Percentiles rank a stretch among this genome's conserved stretches.
Conservation (phyloP, 2,888 invertebrate genomes). For the Lottia gigantea region DNA sequence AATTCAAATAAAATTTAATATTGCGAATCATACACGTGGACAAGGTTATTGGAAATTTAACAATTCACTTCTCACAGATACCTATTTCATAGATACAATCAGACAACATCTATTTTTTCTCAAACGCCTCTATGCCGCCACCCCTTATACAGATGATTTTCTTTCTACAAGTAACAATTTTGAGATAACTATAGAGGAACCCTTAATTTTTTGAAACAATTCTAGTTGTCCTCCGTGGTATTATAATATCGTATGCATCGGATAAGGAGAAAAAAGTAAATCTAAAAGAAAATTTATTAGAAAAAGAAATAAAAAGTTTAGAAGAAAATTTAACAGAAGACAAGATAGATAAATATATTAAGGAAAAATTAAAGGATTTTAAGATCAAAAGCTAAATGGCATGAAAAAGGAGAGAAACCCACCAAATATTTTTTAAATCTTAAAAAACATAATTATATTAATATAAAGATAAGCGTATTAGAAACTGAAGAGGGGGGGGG, state of each 20-base stretch:
- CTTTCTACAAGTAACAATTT: neutral
- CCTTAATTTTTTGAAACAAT: constrained; percentile 9
- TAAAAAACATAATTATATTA: constrained; percentile 18
- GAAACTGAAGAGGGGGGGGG: constrained; percentile 5
- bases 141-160: neutral
- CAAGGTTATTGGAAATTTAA: constrained; percentile 25
- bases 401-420: neutral
- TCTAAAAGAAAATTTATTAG: neutral
- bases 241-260: neutral
- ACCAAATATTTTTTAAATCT: neutral
- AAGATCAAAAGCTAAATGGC: neutral
- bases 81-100: neutral
- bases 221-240: neutral
- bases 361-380: neutral
- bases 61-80: constrained; percentile 15
- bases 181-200: constrained; percentile 11
- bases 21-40: constrained; percentile 2
- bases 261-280: constrained; percentile 5
- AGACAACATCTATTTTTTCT: neutral
- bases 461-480: constrained; percentile 17
- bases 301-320: constrained; percentile 10
- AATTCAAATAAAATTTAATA: constrained; percentile 13
- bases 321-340: neutral
- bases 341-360: constrained; percentile 1
- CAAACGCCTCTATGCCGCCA: neutral